Evolutionary conservation across 2,797 vertebrate species (phyloP).

Genomic region (Decapterus maruadsi): DNA sequence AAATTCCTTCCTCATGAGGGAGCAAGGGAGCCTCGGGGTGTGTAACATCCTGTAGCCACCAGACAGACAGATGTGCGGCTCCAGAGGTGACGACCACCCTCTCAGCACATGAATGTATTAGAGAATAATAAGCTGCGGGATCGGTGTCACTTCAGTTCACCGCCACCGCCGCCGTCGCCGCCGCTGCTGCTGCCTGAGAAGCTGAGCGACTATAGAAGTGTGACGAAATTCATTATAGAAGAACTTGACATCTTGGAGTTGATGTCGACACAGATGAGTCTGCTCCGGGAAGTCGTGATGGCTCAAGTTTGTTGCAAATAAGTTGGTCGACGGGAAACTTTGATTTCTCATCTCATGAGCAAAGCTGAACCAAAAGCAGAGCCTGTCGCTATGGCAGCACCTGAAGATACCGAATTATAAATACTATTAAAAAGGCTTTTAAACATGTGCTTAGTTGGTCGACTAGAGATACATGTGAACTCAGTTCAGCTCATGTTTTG

Average conservation of each 20-base stretch:
- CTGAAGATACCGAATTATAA: no score
- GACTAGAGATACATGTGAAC: background rate
- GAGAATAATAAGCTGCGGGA: background rate
- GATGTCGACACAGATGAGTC: background rate
- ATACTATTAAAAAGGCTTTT: no score
- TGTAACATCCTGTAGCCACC: background rate
- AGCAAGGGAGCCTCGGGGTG: background rate
- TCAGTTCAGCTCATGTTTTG: no score
- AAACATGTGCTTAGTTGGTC: background rate
- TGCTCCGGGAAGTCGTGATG: background rate
- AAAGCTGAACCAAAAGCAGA: background rate
- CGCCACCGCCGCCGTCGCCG: no score
- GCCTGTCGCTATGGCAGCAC: background rate
- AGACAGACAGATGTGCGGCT: conserved; percentile 1
- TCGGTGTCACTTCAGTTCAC: background rate
- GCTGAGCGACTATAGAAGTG: background rate
- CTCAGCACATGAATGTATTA: background rate
- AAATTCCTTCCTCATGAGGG: conserved; percentile 23
- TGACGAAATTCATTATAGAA: background rate
- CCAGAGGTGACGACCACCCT: background rate
- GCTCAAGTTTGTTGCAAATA: background rate
- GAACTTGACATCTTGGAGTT: background rate
- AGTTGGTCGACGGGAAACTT: background rate
- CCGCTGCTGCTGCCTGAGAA: background rate
- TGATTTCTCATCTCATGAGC: background rate